These are phyloP conservation scores for Characodon lateralis DNA, from an alignment of 2,797 vertebrate genomes.

Conservation along the genomic window DNA sequence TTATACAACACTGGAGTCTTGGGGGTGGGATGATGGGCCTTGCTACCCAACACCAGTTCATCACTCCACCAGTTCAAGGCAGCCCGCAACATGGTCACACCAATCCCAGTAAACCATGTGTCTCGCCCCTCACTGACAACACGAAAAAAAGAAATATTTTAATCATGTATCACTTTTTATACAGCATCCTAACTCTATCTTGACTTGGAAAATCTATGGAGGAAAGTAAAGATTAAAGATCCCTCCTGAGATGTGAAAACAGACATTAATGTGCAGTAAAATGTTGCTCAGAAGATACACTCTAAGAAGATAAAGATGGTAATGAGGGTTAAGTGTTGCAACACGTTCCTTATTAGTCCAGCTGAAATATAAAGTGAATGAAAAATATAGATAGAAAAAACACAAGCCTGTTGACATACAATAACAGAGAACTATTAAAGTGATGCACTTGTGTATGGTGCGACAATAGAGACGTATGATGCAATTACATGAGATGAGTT, in stretches of 20 bases:
- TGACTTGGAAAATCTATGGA: too few relatives aligned
- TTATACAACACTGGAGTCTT: not conserved
- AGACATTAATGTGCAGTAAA: not conserved
- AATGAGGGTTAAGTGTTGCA: not conserved
- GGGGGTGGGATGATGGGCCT: not conserved
- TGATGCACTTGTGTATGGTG: not conserved
- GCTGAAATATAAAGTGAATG: not conserved
- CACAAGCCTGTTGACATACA: not conserved
- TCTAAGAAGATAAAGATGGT: not conserved
- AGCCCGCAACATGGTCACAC: too few relatives aligned
- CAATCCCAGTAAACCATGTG: too few relatives aligned
- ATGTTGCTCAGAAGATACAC: not conserved
- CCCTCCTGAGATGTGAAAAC: too few relatives aligned
- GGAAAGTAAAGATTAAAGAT: too few relatives aligned
- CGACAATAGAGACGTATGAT: conserved; percentile 16
- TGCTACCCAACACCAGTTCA: not conserved
- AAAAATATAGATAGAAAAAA: not conserved
- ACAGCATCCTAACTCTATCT: too few relatives aligned
- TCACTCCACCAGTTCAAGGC: too few relatives aligned
- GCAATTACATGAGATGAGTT: conserved; percentile 24
- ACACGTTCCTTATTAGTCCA: not conserved
- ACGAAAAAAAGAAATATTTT: too few relatives aligned
- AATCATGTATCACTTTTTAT: not conserved
- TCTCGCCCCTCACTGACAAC: too few relatives aligned
- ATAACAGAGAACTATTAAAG: conserved; percentile 8